Evolutionary conservation across 2,888 invertebrate genomes (phyloP).

Genomic region (Deilephila porcellus): DNA sequence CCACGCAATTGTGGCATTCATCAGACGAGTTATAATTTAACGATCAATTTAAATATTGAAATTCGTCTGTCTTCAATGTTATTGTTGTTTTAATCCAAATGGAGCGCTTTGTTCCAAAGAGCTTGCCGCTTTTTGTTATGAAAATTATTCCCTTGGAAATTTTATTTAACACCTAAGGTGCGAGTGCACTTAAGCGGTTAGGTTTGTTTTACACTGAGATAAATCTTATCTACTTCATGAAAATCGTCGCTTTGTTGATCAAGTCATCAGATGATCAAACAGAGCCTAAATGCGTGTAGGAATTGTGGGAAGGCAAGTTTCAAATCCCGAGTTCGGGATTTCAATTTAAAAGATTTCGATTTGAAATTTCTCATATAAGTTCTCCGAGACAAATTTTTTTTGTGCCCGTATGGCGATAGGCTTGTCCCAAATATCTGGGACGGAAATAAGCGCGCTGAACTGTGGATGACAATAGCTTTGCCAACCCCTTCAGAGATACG

Average conservation of each 20-base stretch:
- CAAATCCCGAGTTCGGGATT: too few species aligned
- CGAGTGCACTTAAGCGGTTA: constrained; percentile 1
- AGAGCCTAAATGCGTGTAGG: too few species aligned
- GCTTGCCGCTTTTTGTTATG: constrained; percentile 25
- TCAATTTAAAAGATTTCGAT: too few species aligned
- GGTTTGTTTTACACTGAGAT: neutral
- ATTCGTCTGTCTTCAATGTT: constrained; percentile 42
- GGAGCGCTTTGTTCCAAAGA: constrained; percentile 28
- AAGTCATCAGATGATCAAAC: too few species aligned
- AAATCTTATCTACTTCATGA: neutral
- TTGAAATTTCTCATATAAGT: too few species aligned
- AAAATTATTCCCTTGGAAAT: constrained; percentile 27
- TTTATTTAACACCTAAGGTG: constrained; percentile 28
- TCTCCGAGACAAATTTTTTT: too few species aligned
- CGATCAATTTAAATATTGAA: constrained; percentile 42
- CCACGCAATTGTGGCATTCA: constrained; percentile 1
- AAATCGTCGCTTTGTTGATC: neutral
- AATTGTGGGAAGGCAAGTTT: too few species aligned
- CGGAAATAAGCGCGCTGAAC: too few species aligned
- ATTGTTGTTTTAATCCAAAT: constrained; percentile 41
- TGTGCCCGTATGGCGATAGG: too few species aligned
- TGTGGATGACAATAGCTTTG: too few species aligned
- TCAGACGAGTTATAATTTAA: constrained; percentile 33
- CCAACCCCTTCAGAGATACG: too few species aligned
- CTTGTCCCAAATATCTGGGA: too few species aligned